phyloP scores from a whole-genome alignment of 2,888 invertebrate genomes.

The Belgica antarctica region DNA sequence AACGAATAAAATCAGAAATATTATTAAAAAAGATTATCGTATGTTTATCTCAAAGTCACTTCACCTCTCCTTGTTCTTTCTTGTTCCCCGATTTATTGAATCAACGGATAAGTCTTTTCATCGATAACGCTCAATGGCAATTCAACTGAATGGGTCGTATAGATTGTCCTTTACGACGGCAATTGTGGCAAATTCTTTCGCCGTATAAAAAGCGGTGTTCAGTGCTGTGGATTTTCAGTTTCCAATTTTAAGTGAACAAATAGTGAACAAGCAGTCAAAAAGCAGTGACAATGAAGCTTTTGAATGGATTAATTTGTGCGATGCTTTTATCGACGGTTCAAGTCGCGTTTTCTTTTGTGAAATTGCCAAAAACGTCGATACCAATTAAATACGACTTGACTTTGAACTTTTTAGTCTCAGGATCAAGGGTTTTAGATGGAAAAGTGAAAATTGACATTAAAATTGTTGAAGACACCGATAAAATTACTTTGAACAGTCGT shows the following conservation, averaged over 20 bases:
- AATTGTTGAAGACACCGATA: slow-evolving; percentile 18
- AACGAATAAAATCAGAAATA: slow-evolving; percentile 21
- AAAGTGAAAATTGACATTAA: not conserved
- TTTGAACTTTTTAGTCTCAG: not conserved
- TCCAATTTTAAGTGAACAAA: not conserved
- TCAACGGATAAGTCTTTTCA: too few relatives aligned
- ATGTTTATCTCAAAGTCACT: not conserved
- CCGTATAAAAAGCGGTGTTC: not conserved
- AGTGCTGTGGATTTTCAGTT: not conserved
- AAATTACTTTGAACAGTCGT: slow-evolving; percentile 15
- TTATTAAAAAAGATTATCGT: not conserved
- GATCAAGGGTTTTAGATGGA: not conserved
- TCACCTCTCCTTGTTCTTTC: not conserved
- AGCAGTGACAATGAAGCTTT: slow-evolving; percentile 19
- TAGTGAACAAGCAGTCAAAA: not conserved
- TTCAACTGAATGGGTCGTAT: too few relatives aligned
- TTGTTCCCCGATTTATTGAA: too few relatives aligned
- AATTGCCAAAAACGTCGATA: not conserved
- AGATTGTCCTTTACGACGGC: not conserved
- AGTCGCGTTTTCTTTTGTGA: not conserved
- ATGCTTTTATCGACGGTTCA: not conserved
- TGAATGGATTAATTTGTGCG: not conserved
- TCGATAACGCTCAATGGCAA: not conserved
- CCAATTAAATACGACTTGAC: slow-evolving; percentile 4
- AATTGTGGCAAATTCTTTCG: not conserved